Percentiles rank a stretch among this genome's conserved stretches.
Evolutionary conservation across 2,113 vertebrate genomes (phyloP).

Genomic region (Eleginops maclovinus): DNA sequence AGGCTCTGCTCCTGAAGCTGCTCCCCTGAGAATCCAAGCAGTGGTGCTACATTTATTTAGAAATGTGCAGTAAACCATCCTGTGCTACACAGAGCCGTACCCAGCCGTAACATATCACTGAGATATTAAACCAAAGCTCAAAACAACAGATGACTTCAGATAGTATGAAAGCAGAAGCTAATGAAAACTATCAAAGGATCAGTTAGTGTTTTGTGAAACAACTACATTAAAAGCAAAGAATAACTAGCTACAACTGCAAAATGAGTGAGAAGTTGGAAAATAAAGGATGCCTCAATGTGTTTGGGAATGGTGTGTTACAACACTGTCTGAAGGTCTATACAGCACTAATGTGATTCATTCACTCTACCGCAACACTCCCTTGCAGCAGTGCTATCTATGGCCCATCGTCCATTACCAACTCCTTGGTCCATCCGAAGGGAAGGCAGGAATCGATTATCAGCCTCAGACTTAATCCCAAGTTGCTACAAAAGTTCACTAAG

Average conservation of each 20-base stretch:
- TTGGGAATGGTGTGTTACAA: slow-evolving; percentile 29
- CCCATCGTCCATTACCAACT: background rate
- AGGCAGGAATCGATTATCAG: background rate
- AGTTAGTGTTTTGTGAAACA: background rate
- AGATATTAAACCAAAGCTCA: background rate
- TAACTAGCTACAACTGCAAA: slow-evolving; percentile 3
- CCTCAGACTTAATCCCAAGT: background rate
- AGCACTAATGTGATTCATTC: background rate
- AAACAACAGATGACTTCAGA: background rate
- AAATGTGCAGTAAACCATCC: background rate
- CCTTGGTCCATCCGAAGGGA: background rate
- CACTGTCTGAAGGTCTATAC: background rate
- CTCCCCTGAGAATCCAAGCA: background rate
- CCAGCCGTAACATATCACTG: background rate
- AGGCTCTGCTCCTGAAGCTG: background rate
- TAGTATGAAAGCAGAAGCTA: slow-evolving; percentile 10
- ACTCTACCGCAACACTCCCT: background rate
- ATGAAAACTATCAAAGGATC: slow-evolving; percentile 8
- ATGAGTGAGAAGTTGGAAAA: slow-evolving; percentile 15
- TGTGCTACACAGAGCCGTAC: background rate
- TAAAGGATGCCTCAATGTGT: background rate
- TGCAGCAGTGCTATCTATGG: background rate
- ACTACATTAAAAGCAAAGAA: background rate
- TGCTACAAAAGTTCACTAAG: background rate
- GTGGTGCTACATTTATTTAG: background rate